Evolutionary conservation across 2,888 invertebrate genomes (phyloP).

Genomic region (Hedya salicella): DNA sequence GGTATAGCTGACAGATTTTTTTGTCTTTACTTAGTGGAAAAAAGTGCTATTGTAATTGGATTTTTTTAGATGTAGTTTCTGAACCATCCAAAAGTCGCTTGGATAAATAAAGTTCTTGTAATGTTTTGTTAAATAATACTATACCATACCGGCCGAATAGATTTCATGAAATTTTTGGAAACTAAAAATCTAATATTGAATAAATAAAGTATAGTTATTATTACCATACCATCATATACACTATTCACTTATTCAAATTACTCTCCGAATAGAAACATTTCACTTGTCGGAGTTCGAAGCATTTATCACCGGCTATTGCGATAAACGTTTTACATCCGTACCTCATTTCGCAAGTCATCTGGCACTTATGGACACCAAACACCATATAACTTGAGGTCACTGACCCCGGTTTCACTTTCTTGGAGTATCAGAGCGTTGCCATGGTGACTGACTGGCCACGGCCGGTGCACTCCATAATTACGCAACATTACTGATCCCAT

Average conservation of each 20-base stretch:
- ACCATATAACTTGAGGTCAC: slow-evolving; percentile 52
- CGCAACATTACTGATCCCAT: slow-evolving; percentile 59
- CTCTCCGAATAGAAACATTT: background rate
- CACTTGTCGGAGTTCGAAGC: background rate
- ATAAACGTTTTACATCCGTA: slow-evolving; percentile 15
- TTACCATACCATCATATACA: background rate
- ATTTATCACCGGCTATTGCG: slow-evolving; percentile 7
- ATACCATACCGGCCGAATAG: no score
- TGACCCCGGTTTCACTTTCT: slow-evolving; percentile 71
- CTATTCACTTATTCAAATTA: background rate
- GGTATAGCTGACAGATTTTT: background rate
- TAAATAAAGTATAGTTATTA: background rate
- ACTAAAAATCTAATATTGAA: no score
- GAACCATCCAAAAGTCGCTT: no score
- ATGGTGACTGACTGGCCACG: slow-evolving; percentile 61
- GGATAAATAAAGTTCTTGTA: no score
- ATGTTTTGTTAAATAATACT: no score
- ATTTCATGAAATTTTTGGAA: no score
- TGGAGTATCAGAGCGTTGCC: slow-evolving; percentile 70
- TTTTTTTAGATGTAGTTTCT: no score
- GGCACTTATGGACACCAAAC: slow-evolving; percentile 19
- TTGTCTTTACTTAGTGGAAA: no score
- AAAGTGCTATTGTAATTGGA: no score
- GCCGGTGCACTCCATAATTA: slow-evolving; percentile 63
- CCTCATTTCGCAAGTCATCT: slow-evolving; percentile 32